Evolutionary conservation across 2,888 invertebrate species (phyloP), one percentile per base, ranked within the genome.

Genomic region (Hecatera dysodea): DNA sequence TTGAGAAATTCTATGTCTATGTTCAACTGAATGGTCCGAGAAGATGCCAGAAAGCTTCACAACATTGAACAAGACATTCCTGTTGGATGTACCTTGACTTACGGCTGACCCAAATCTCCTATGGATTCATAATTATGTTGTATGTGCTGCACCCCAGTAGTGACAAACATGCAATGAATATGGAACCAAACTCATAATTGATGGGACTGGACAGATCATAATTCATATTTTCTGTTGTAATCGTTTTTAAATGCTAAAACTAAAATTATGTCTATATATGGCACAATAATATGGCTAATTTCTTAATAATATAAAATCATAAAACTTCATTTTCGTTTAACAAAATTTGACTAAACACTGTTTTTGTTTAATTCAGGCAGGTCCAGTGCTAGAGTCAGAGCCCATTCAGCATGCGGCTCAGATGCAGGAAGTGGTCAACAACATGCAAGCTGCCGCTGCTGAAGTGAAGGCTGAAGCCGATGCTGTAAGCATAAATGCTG

Each of bases 381-480:
- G 91, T 22, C 93, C 95, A 52, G 95, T 95, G 6, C 81, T 96
- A 50, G 95, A 95, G 71, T 96, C 96, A 0, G 95, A 96, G 80
- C 89, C 93, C 6, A 92, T 95, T 56, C 93, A 93, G 73, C 91
- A 95, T 82, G 94, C 95, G 1, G 93, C 95, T 29, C 92, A 93
- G 78, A 92, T 95, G 92, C 95, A 95, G 70, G 89, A 87, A 17
- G 82, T 88, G 8, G 94, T 95, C 0, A 88, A 94, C 78, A 89
- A 90, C 50, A 93, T 95, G 93, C 91, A 95, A 46, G 88, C 90
- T n/a, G 90, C 90, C 33, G 93, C 94, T 22, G 88, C 91, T 19
- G 92, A 93, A 85, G 91, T 93, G 9, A 94, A 93, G 72, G 88
- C 86, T n/a, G 92, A 93, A 68, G 91, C 94, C 76, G 95, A 96